Conservation (phyloP, 2,113 vertebrate species). For the Rattus rattus region DNA sequence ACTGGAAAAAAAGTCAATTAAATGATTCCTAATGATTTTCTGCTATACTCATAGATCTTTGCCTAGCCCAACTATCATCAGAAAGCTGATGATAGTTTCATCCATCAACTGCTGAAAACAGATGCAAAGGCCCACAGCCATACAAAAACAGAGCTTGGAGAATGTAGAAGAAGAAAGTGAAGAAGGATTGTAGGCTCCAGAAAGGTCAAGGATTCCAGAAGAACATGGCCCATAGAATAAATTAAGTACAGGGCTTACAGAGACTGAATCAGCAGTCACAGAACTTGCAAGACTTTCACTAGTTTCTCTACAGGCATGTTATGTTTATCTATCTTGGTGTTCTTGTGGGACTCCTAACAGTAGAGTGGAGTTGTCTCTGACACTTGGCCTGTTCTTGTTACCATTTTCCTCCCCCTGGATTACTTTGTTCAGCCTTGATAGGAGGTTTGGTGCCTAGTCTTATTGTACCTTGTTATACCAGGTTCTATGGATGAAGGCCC, state of each 20-base stretch:
- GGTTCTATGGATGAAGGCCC: background rate
- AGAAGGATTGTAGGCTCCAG: background rate
- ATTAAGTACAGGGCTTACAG: background rate
- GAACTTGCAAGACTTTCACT: background rate
- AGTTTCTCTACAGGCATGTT: background rate
- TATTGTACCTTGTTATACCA: background rate
- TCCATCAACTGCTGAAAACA: background rate
- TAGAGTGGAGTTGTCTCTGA: background rate
- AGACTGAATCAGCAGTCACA: background rate
- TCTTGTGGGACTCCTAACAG: background rate
- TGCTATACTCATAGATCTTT: background rate
- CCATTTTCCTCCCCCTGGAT: background rate
- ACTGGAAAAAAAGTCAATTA: background rate
- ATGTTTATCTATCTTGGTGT: background rate
- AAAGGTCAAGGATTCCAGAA: background rate
- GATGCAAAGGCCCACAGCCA: background rate
- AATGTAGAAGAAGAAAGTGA: accelerated
- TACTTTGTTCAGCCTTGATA: background rate
- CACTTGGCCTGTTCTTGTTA: background rate
- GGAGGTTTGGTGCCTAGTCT: background rate
- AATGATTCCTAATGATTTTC: background rate
- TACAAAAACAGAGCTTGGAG: background rate
- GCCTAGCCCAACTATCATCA: background rate
- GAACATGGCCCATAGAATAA: background rate
- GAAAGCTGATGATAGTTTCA: background rate